These are phyloP conservation scores for Toxostoma redivivum DNA, from an alignment of 2,113 vertebrate species.

Conservation along the genomic window DNA sequence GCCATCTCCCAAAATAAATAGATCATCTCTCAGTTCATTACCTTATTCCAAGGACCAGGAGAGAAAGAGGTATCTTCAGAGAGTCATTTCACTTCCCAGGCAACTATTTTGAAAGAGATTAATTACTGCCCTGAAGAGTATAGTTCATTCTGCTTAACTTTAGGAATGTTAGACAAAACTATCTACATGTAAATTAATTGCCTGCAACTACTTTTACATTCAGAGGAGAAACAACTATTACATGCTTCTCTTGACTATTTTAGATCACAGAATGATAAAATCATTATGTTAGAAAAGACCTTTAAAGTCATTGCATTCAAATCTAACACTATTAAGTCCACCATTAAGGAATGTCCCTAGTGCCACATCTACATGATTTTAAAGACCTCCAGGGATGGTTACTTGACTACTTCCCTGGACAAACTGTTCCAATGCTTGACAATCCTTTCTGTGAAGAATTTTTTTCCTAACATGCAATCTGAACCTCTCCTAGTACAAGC, in stretches of 20 bases:
- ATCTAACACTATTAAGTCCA: not conserved
- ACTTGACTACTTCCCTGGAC: not conserved
- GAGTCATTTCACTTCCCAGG: not conserved
- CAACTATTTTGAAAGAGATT: not conserved
- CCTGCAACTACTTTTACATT: not conserved
- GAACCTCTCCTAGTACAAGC: not conserved
- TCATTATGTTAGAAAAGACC: not conserved
- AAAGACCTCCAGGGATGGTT: not conserved
- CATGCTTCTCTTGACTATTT: not conserved
- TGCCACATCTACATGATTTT: not conserved
- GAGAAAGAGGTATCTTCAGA: not conserved
- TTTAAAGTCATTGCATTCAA: not conserved
- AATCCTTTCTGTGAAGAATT: not conserved
- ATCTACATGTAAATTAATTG: not conserved
- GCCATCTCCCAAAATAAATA: not conserved
- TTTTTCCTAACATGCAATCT: not conserved
- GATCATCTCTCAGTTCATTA: not conserved
- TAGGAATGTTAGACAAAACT: not conserved
- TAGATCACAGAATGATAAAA: not conserved
- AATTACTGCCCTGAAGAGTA: not conserved
- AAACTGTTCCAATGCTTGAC: not conserved
- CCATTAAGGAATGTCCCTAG: not conserved
- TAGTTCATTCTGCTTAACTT: not conserved
- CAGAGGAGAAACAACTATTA: not conserved
- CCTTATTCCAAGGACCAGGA: not conserved